Evolutionary conservation across 1,140 invertebrate species (phyloP), one percentile per base, ranked within the genome.

Genomic region (Lordiphosa collinella): DNA sequence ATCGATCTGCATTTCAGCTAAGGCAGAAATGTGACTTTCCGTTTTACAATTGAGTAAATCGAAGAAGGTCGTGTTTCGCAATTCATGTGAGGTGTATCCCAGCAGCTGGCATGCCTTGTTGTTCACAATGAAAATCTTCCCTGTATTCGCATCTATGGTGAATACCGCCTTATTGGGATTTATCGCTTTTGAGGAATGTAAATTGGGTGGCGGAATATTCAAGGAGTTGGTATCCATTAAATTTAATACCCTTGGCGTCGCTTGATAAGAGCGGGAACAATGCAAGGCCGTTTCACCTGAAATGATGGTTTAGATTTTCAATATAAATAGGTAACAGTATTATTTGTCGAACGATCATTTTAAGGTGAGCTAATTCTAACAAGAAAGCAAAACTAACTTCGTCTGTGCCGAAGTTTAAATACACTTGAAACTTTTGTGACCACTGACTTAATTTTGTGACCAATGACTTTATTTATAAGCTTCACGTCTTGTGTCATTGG

Each of bases 41-140:
- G 90, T 91, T 47, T 91, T 90, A 3, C 90, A 89, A 25, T 89
- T 82, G 0, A 93, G 85, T 9, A 93, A 87, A 57, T 93, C 90
- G 13, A 90, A 90, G 52, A 93, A 90, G 22, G 89, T 82, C 13
- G 91, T 88, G 18, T 90, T 90, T 51, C 91, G 90, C 4, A 93
- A 79, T 58, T 93, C 91, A 3, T 90, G 86, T 2, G 91, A 90
- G 1, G 91, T 90, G 66, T 92, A 92, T 5, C 91, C 92, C 56
- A 93, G 90, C 25, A 93, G 69, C 8, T 91, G 91, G 72, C 91
- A 92, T 38, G 91, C 91, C 58, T 91, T 90, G 57, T 89, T 90
- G 86, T 93, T 93, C 4, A 92, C 92, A 62, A 92, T 92, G n/a
- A 93, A 86, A 54, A 93, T 93, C 91, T 93, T 78, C n/a, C 90